Base-by-base conservation (phyloP, 2,888 invertebrate species). In the Clanis bilineata region DNA sequence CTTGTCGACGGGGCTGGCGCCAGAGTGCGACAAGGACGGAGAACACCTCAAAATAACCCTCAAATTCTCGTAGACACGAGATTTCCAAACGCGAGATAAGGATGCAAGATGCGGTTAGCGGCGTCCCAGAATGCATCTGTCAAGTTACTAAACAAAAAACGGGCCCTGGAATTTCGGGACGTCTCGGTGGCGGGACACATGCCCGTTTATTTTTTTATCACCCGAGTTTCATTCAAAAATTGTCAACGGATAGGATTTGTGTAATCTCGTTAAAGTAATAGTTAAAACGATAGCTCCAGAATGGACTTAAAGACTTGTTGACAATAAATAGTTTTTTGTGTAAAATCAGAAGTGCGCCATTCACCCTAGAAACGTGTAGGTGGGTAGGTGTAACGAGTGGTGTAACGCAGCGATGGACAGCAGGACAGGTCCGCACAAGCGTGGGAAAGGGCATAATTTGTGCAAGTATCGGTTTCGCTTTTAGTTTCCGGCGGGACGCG, bases 121-220 rank as follows among this genome's bases (percentile, higher is more conserved):
- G 86, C 89, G 84, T 86, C 83, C 85, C 88, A 88, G 85, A 90
- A 86, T 88, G 92, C 90, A 92, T 92, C 91, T 90, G 90, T 90
- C 88, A 89, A 87, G 85, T 80, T 75, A 82, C 73, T 87, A 82
- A 89, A 89, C 87, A 71, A 79, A 91, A 92, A 89, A 76, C 79
- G 82, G 82, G 82, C 85, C 78, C 82, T 78, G 90, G 90, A 91
- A 90, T 91, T 91, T 90, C 78, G 90, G 91, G 88, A 90, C 82
- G 90, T 81, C 86, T 88, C 82, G 68, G 77, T 81, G 82, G 73
- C 79, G 81, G 75, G 83, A 86, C 89, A 90, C 76, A 82, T 88
- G 90, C 85, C 86, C 81, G 81, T 88, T 86, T 88, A 86, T 89
- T 90, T 90, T 82, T 90, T 90, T 83, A 83, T 73, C 68, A 69